These are phyloP conservation scores for Meandrusa payeni DNA, from an alignment of 2,888 invertebrate genomes.

Conservation along the genomic window DNA sequence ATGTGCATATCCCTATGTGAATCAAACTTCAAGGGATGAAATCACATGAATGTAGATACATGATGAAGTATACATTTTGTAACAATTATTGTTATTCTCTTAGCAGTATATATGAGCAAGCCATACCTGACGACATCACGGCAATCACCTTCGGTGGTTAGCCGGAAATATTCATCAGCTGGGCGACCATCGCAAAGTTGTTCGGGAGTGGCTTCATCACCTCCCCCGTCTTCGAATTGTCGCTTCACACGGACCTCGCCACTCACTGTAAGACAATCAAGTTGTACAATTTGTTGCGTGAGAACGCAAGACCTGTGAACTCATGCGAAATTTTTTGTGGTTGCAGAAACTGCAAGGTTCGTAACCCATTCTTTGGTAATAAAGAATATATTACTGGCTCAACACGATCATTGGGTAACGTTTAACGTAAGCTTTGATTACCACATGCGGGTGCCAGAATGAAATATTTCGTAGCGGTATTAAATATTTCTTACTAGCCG, in stretches of 20 bases:
- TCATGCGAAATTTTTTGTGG: slow-evolving; percentile 24
- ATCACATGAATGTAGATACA: too few species aligned
- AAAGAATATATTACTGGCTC: slow-evolving; percentile 30
- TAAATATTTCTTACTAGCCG: slow-evolving; percentile 40
- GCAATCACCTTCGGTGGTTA: slow-evolving; percentile 92
- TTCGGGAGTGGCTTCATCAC: slow-evolving; percentile 85
- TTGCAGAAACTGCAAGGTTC: slow-evolving; percentile 18
- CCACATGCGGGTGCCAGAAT: slow-evolving; percentile 65
- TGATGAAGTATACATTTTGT: too few species aligned
- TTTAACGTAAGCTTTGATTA: slow-evolving; percentile 66
- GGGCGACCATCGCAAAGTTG: slow-evolving; percentile 93
- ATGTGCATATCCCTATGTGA: slow-evolving; percentile 21
- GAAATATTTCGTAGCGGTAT: slow-evolving; percentile 56
- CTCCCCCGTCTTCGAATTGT: slow-evolving; percentile 85
- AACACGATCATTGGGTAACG: slow-evolving; percentile 67
- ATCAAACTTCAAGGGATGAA: too few species aligned
- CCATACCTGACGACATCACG: slow-evolving; percentile 95
- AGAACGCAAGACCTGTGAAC: slow-evolving; percentile 17
- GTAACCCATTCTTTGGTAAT: slow-evolving; percentile 22
- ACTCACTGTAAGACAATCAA: slow-evolving; percentile 54
- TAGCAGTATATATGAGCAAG: neutral
- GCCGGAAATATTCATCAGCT: slow-evolving; percentile 94
- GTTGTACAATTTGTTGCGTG: slow-evolving; percentile 16
- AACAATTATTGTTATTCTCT: slow-evolving; percentile 5
- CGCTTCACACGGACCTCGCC: slow-evolving; percentile 78